Evolutionary conservation across 2,113 vertebrate genomes (phyloP), one percentile per base, ranked within the genome.

Genomic region (Toxotes jaculatrix): DNA sequence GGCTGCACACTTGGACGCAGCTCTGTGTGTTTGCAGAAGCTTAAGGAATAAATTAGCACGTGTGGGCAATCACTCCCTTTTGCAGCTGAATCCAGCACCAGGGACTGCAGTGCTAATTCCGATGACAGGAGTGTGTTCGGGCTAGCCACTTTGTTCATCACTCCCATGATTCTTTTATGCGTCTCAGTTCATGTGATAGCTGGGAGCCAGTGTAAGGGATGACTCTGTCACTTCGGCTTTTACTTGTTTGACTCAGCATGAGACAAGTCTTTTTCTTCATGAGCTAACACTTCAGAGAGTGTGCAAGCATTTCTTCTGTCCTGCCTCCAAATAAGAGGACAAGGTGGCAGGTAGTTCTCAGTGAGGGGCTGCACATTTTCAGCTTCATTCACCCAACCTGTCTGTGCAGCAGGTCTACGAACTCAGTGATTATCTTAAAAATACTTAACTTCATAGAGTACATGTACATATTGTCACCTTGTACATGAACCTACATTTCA

Each of bases 21-120:
- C 77, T 91, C 77, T 75, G 82, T 74, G 80, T 91, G 91, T 94
- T 93, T 94, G 77, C 91, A 92, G 83, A 85, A 89, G 90, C 88
- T 87, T 87, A 87, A 86, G 87, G 94, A 94, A 95, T 95, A 93
- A 93, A 95, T 96, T 95, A 94, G 82, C 93, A 82, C 43, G 91
- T 89, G 94, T 95, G 93, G 94, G 94, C 91, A 92, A 68, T 90
- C 79, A 23, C 79, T 88, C 91, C 77, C 83, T 80, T 76, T 74
- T 67, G 65, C 77, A 77, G 74, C 77, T 75, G 74, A 85, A 79
- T 77, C 84, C 71, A 86, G 79, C 70, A 63, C 38, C 77, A 84
- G 82, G 68, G 74, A 83, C 4, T 59, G 74, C 82, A 51, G 55
- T 34, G 55, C 79, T 59, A 67, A 76, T 79, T 74, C 27, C 64